Conservation (phyloP, 2,797 vertebrate species). For the Cyclura pinguis region DNA sequence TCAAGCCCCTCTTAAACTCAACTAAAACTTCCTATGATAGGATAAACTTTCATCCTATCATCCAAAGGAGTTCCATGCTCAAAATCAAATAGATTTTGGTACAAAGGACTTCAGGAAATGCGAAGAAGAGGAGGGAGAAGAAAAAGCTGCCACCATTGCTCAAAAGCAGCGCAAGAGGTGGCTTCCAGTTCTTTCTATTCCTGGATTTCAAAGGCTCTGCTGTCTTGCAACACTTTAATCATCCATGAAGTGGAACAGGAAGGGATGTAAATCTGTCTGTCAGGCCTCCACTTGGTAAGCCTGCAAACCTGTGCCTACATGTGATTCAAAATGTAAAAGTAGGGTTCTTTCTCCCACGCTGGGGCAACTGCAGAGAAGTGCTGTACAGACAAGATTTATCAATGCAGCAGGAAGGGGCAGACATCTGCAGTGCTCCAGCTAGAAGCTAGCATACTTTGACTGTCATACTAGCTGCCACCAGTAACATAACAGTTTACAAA, state of each 20-base stretch:
- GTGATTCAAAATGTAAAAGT: background rate
- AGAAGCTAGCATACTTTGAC: background rate
- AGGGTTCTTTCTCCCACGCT: background rate
- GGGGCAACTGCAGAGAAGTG: background rate
- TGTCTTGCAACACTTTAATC: slow-evolving; percentile 49
- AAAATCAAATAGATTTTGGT: no score
- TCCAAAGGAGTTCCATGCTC: background rate
- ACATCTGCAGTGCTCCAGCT: background rate
- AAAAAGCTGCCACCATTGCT: background rate
- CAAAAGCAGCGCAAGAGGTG: background rate
- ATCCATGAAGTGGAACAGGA: slow-evolving; percentile 49
- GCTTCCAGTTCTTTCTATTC: slow-evolving; percentile 54
- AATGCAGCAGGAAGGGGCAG: background rate
- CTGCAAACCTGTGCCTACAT: slow-evolving; percentile 18
- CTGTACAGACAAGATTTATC: background rate
- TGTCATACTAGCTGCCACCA: background rate
- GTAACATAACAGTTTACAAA: background rate
- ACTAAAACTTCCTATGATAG: background rate
- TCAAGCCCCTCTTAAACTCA: background rate
- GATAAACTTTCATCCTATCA: background rate
- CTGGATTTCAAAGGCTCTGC: slow-evolving; percentile 28
- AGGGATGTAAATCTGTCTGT: slow-evolving; percentile 49
- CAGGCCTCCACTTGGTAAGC: slow-evolving; percentile 30
- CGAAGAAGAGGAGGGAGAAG: background rate
- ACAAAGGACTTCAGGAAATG: background rate